Base-by-base conservation (phyloP, 2,797 vertebrate genomes). In the Eutrigla gurnardus region DNA sequence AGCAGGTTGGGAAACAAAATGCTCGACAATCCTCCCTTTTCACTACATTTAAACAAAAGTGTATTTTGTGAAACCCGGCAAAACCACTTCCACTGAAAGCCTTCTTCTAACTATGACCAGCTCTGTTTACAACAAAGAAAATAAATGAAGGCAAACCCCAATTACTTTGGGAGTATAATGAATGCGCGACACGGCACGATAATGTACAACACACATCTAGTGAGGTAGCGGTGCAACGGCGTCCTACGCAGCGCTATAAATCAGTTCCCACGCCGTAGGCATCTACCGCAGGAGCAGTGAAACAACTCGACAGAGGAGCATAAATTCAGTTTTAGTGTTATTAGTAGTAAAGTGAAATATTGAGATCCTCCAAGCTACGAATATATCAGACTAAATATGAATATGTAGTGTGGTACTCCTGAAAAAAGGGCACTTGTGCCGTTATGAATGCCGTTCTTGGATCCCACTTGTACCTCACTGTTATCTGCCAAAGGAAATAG, bases 321-420 rank as follows among this genome's bases (percentile, higher is more conserved):
- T 89, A 85, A 83, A 90, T 87, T 69, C 65, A 74, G 71, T 61
- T 69, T 77, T 66, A 65, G 72, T 82, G 69, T 86, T 86, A 81
- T 79, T 78, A 80, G 76, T 50, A 33, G 63, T 68, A 72, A 82
- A 84, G 74, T 77, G 79, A 87, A 88, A 86, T 82, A 82, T 65
- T 72, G 66, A 62, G 63, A 76, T 70, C 63, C 67, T 76, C 54
- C 58, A 55, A 64, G 25, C 61, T 79, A 63, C 73, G 77, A 78
- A 81, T 88, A 85, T 75, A 75, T 90, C 65, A 70, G 50, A 62
- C 60, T 66, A 59, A 75, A 78, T 78, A 65, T 42, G 46, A 70
- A 77, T 64, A 64, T 70, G 57, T 64, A 60, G 35, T 2, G 50
- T 43, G 52, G 35, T 65, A 33, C 57, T 45, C 15, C 72, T 73